These are phyloP conservation scores for Apogon hyalosoma DNA, from an alignment of 2,797 vertebrate genomes.

Conservation along the genomic window DNA sequence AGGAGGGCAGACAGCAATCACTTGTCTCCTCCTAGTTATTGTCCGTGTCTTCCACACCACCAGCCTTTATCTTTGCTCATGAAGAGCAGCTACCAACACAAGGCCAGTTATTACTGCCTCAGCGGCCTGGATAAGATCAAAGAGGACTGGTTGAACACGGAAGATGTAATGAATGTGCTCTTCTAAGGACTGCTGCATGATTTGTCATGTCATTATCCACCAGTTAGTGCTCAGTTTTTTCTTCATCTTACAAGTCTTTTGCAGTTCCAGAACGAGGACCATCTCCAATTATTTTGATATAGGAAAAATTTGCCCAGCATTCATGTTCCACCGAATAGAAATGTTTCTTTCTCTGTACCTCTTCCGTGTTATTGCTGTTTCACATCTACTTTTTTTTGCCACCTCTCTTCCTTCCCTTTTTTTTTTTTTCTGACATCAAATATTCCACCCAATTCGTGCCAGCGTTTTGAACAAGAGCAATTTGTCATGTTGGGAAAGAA, in stretches of 20 bases:
- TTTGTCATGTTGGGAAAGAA: conserved; percentile 60
- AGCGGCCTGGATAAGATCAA: conserved; percentile 70
- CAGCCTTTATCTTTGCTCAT: conserved; percentile 64
- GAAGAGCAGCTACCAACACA: conserved; percentile 57
- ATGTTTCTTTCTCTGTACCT: conserved; percentile 22
- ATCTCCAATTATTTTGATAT: conserved; percentile 58
- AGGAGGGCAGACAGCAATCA: conserved; percentile 62
- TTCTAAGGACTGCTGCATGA: conserved; percentile 59
- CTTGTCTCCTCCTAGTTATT: conserved; percentile 52
- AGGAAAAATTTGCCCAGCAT: conserved; percentile 15
- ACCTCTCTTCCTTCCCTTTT: conserved; percentile 1
- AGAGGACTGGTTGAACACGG: conserved; percentile 59
- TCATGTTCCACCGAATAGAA: conserved; percentile 43
- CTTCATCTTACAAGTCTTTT: conserved; percentile 43
- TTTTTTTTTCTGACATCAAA: conserved; percentile 19
- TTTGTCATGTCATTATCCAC: conserved; percentile 72
- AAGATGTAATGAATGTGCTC: conserved; percentile 58
- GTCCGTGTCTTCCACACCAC: conserved; percentile 38
- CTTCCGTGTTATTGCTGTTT: conserved; percentile 25
- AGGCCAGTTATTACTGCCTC: conserved; percentile 68
- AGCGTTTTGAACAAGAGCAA: conserved; percentile 49
- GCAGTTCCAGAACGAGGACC: conserved; percentile 34
- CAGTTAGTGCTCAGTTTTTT: conserved; percentile 33
- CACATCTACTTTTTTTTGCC: conserved; percentile 12
- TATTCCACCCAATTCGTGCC: conserved; percentile 35